Evolutionary conservation across 37 sponge, comb jelly and placozoan species (phyloP).

Genomic region (Halichondria panicea): DNA sequence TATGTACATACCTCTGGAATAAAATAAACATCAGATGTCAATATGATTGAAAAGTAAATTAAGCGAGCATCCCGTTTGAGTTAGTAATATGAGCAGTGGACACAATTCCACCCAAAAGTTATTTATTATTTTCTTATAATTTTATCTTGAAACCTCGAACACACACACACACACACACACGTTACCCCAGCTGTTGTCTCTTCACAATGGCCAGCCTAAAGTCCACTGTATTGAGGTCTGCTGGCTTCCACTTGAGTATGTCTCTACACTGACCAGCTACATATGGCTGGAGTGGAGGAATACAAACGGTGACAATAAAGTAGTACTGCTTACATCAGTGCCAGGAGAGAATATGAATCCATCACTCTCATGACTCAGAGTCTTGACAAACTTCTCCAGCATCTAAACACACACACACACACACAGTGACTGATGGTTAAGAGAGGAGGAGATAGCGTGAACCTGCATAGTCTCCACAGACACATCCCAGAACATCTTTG

Average conservation of each 20-base stretch:
- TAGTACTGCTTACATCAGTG: conserved; percentile 48
- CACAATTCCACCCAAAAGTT: too few species aligned
- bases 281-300: conserved; percentile 67
- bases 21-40: too few species aligned
- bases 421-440: not conserved
- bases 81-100: too few species aligned
- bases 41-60: too few species aligned
- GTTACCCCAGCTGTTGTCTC: conserved; percentile 59
- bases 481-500: conserved; percentile 87
- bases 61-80: too few species aligned
- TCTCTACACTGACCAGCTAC: conserved; percentile 62
- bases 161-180: too few species aligned
- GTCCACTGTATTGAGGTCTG: conserved; percentile 91
- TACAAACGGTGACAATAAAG: not conserved
- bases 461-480: conserved; percentile 52
- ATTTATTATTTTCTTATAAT: too few species aligned
- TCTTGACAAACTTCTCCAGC: conserved; percentile 73
- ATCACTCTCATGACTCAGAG: conserved; percentile 86
- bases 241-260: conserved; percentile 97
- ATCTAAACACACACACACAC: too few species aligned
- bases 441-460: not conserved
- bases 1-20: too few species aligned
- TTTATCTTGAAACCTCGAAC: too few species aligned
- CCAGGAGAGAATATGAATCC: conserved; percentile 89
- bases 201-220: conserved; percentile 78